A percentile compares a stretch with the other conserved stretches of the same genome.
Evolutionary conservation across 92 coral and sea anemone genomes (phyloP).

Genomic region (Chrysogorgia sp.): DNA sequence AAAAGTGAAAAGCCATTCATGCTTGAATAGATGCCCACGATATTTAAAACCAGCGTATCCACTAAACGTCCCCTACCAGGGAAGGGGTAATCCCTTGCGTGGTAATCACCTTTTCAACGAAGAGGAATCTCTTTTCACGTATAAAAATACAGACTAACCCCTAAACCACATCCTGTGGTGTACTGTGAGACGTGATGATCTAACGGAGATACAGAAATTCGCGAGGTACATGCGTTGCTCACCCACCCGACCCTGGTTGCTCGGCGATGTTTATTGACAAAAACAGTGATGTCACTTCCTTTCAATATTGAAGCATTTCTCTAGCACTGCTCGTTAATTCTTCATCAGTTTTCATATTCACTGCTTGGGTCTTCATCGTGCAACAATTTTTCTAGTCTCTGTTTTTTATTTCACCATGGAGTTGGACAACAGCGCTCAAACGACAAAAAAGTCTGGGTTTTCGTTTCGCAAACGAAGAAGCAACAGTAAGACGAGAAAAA

Average conservation of each 20-base stretch:
- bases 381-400: neutral
- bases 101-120: no score
- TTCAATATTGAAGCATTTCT: conserved; percentile 23
- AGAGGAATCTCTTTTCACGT: no score
- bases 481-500: conserved; percentile 15
- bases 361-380: neutral
- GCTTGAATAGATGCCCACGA: neutral
- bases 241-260: conserved; percentile 2
- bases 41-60: neutral
- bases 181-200: no score
- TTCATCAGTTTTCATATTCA: conserved; percentile 2
- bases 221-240: neutral
- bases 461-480: conserved; percentile 19
- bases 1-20: neutral
- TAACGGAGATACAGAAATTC: no score
- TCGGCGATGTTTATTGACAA: neutral
- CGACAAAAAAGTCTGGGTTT: conserved; percentile 24
- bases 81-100: conserved; percentile 4
- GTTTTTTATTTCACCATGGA: neutral
- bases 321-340: conserved; percentile 9
- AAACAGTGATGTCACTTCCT: conserved; percentile 43
- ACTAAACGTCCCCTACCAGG: neutral
- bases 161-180: no score
- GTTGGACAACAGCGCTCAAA: neutral
- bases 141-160: no score